These are phyloP conservation scores for Cryptocephalus moraei DNA, from an alignment of 2,888 invertebrate genomes.

Conservation along the genomic window DNA sequence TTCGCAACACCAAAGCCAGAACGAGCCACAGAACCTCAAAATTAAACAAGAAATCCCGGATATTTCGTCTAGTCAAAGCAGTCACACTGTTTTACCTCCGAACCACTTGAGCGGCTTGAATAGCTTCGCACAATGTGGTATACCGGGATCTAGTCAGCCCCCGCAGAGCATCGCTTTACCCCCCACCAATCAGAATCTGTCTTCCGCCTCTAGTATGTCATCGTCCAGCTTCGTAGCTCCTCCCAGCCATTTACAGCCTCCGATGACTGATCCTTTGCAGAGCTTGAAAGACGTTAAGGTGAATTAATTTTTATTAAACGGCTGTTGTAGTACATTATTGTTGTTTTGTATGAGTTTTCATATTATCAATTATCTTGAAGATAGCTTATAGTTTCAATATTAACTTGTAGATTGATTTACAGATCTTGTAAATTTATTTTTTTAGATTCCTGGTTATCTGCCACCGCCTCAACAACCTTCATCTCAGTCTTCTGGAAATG, in stretches of 20 bases:
- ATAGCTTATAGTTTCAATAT: too few species aligned
- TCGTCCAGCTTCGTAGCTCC: slow-evolving; percentile 20
- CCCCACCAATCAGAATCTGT: slow-evolving; percentile 15
- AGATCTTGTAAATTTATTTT: slow-evolving; percentile 4
- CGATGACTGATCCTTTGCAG: slow-evolving; percentile 54
- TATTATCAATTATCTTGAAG: slow-evolving; percentile 28
- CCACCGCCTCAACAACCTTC: slow-evolving; percentile 20
- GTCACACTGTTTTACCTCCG: slow-evolving; percentile 9
- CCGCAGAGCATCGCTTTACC: slow-evolving; percentile 7
- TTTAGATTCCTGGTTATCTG: slow-evolving; percentile 27
- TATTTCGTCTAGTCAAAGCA: slow-evolving; percentile 25
- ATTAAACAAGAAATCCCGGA: slow-evolving; percentile 57
- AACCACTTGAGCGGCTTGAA: slow-evolving; percentile 17
- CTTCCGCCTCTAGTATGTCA: slow-evolving; percentile 8
- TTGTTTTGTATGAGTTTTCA: slow-evolving; percentile 3
- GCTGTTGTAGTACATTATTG: not conserved
- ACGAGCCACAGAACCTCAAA: slow-evolving; percentile 62
- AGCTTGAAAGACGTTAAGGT: slow-evolving; percentile 73
- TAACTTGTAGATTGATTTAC: not conserved
- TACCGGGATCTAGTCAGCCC: slow-evolving; percentile 1
- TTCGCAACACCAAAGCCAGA: slow-evolving; percentile 28
- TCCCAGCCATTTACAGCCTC: slow-evolving; percentile 18
- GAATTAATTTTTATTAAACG: not conserved
- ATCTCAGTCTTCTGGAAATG: slow-evolving; percentile 13
- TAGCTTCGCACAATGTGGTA: slow-evolving; percentile 9